These are phyloP conservation scores for Istiophorus platypterus DNA, from an alignment of 2,113 vertebrate genomes.

Conservation along the genomic window DNA sequence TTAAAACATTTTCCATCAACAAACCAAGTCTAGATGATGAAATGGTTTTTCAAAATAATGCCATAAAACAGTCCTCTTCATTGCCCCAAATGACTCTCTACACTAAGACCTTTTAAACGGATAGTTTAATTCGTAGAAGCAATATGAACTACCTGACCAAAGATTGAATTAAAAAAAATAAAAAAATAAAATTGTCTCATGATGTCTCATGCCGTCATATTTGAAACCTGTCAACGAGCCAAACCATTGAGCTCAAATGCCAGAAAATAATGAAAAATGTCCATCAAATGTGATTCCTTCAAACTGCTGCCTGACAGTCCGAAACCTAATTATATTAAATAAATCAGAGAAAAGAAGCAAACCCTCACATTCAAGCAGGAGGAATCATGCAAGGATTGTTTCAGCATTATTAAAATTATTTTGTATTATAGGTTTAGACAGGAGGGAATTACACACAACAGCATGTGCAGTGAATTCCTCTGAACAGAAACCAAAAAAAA, in stretches of 20 bases:
- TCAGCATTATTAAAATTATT: no score
- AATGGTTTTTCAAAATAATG: background rate
- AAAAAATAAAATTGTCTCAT: background rate
- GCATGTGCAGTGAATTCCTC: background rate
- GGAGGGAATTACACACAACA: background rate
- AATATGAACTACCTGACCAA: background rate
- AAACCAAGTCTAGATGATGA: background rate
- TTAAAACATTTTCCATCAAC: no score
- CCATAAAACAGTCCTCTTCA: background rate
- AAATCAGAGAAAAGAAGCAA: background rate
- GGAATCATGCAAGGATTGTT: background rate
- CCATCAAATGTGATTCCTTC: background rate
- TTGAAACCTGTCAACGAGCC: background rate
- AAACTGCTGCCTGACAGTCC: background rate
- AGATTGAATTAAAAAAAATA: no score
- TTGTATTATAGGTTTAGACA: background rate
- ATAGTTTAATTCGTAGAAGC: background rate
- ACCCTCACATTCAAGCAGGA: background rate
- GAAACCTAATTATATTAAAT: background rate
- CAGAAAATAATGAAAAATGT: background rate
- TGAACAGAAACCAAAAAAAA: background rate
- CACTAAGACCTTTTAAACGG: background rate
- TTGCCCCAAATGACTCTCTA: background rate
- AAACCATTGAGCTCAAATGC: background rate
- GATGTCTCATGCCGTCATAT: background rate